Percentiles rank a stretch among this genome's conserved stretches.
phyloP scores from a whole-genome alignment of 2,797 vertebrate species.

The Champsocephalus gunnari region DNA sequence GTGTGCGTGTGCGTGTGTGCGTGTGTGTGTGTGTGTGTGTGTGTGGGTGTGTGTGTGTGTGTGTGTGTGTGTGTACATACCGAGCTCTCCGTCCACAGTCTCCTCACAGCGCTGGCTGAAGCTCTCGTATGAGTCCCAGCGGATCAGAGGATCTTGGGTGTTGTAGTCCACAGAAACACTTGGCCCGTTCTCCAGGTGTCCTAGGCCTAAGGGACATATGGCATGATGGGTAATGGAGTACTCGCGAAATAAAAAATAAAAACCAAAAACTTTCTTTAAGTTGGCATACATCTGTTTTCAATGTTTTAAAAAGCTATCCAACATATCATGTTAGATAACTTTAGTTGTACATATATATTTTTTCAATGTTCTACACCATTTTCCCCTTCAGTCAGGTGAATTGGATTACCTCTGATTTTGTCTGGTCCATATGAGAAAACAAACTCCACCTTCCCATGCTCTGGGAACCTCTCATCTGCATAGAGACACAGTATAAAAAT shows the following conservation, averaged over 20 bases:
- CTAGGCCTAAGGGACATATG: conserved; percentile 84
- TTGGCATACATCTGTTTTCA: not conserved
- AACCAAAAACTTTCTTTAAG: not conserved
- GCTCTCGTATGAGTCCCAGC: conserved; percentile 95
- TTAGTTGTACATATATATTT: not conserved
- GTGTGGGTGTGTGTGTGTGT: conserved; percentile 7
- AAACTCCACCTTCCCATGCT: conserved; percentile 97
- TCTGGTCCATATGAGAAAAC: conserved; percentile 97
- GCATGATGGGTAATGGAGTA: conserved; percentile 16
- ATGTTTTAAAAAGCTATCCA: too few species aligned
- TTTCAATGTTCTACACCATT: not conserved
- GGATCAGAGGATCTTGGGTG: conserved; percentile 95
- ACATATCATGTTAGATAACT: not conserved
- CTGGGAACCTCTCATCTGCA: conserved; percentile 94
- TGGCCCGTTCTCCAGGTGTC: conserved; percentile 95
- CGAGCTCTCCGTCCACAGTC: conserved; percentile 80
- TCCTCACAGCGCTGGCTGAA: conserved; percentile 88
- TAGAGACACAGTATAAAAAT: conserved; percentile 26
- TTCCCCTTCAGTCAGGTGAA: not conserved
- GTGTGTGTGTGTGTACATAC: conserved; percentile 38
- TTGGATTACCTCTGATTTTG: conserved; percentile 92
- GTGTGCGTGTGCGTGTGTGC: conserved; percentile 10
- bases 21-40: conserved; percentile 13
- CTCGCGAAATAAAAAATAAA: not conserved
- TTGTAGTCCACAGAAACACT: conserved; percentile 98